These are phyloP conservation scores for Megathymus violae DNA, from an alignment of 1,140 invertebrate genomes.

Conservation along the genomic window DNA sequence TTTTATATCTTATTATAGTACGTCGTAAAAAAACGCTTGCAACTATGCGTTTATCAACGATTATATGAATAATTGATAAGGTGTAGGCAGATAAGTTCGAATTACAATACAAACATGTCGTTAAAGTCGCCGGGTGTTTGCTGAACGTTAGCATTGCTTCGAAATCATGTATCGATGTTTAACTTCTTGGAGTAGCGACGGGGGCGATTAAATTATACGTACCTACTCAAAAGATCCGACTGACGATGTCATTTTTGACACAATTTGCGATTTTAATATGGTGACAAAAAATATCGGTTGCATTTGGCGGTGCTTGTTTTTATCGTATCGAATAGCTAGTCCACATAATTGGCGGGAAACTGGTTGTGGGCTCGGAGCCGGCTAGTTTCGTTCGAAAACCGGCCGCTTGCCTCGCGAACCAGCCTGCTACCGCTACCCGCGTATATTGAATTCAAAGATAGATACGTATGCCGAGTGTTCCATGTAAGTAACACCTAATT, in stretches of 20 bases:
- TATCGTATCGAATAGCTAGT: constrained; percentile 54
- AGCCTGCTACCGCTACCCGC: constrained; percentile 30
- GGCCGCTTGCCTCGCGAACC: constrained; percentile 32
- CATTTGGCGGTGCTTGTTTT: constrained; percentile 59
- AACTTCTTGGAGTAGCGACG: too few relatives aligned
- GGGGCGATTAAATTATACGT: too few relatives aligned
- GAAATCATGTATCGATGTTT: not conserved
- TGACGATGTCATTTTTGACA: too few relatives aligned
- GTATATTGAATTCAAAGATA: constrained; percentile 46
- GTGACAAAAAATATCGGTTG: constrained; percentile 41
- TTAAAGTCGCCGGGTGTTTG: constrained; percentile 44
- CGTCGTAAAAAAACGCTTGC: constrained; percentile 2
- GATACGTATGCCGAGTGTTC: constrained; percentile 15
- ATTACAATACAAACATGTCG: constrained; percentile 36
- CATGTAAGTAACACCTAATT: constrained; percentile 16
- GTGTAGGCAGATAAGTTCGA: constrained; percentile 38
- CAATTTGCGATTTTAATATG: not conserved
- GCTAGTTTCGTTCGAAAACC: constrained; percentile 47
- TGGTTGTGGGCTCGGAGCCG: constrained; percentile 48
- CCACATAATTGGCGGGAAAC: constrained; percentile 63
- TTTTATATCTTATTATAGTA: constrained; percentile 14
- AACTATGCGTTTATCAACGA: constrained; percentile 24
- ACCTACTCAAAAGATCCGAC: too few relatives aligned
- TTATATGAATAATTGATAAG: constrained; percentile 40
- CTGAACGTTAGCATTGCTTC: constrained; percentile 34